Conservation (phyloP, 1,140 invertebrate species). For the Kradibia gibbosae region DNA sequence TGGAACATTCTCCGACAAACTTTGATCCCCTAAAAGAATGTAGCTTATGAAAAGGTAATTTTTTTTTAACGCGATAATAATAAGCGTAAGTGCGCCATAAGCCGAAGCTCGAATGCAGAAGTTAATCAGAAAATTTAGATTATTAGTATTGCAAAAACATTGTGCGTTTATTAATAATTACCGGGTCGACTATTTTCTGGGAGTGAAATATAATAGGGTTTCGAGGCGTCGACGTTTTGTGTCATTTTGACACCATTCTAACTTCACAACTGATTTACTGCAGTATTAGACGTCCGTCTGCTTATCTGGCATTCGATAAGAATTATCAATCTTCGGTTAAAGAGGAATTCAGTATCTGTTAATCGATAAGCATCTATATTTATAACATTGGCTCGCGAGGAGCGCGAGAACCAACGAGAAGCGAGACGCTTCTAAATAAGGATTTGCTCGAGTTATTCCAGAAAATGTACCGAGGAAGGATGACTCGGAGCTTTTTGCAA, state of each 20-base stretch:
- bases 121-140: not conserved
- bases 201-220: not conserved
- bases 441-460: too few relatives aligned
- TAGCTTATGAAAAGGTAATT: not conserved
- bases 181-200: not conserved
- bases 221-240: not conserved
- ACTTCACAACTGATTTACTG: constrained; percentile 12
- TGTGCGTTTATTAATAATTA: not conserved
- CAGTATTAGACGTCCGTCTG: not conserved
- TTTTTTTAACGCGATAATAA: not conserved
- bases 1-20: not conserved
- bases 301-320: constrained; percentile 57
- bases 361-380: constrained; percentile 18
- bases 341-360: not conserved
- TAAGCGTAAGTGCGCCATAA: not conserved
- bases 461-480: too few relatives aligned
- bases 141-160: not conserved
- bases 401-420: not conserved
- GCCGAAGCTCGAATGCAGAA: not conserved
- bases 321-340: constrained; percentile 43
- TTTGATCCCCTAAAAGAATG: not conserved
- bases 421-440: not conserved
- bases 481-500: too few relatives aligned
- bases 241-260: constrained; percentile 20
- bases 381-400: not conserved